phyloP scores from a whole-genome alignment of 2,888 invertebrate species.

The Caenorhabditis sp. region DNA sequence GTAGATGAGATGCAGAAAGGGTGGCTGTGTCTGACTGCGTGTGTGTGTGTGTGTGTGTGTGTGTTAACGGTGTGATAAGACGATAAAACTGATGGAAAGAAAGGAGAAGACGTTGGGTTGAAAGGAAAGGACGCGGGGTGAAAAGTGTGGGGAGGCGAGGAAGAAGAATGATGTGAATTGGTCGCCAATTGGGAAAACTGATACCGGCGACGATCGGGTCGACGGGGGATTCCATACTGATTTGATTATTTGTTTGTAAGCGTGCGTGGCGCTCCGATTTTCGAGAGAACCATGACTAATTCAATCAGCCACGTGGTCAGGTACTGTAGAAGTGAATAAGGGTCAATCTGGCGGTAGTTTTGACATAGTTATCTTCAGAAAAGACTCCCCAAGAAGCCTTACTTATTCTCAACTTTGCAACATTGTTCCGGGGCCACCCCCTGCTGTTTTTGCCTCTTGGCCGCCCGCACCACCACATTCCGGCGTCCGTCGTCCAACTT shows the following conservation, averaged over 20 bases:
- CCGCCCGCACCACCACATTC: conserved; percentile 7
- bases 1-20: conserved; percentile 12
- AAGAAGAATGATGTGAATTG: conserved; percentile 22
- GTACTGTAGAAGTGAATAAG: conserved; percentile 3
- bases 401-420: too few relatives aligned
- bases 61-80: conserved; percentile 43
- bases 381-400: too few relatives aligned
- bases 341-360: too few relatives aligned
- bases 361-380: too few relatives aligned
- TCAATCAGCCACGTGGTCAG: conserved; percentile 1
- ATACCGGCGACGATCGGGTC: background rate
- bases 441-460: conserved; percentile 22
- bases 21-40: conserved; percentile 7
- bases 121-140: conserved; percentile 4
- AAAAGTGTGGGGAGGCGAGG: background rate
- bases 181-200: background rate
- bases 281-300: conserved; percentile 30
- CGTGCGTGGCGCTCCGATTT: background rate
- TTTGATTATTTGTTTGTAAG: conserved; percentile 19
- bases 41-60: conserved; percentile 11
- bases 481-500: background rate
- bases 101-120: background rate
- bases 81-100: conserved; percentile 18
- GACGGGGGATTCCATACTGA: background rate
- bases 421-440: conserved; percentile 11